phyloP scores from a whole-genome alignment of 1,140 invertebrate genomes.

The Cryptotermes secundus region DNA sequence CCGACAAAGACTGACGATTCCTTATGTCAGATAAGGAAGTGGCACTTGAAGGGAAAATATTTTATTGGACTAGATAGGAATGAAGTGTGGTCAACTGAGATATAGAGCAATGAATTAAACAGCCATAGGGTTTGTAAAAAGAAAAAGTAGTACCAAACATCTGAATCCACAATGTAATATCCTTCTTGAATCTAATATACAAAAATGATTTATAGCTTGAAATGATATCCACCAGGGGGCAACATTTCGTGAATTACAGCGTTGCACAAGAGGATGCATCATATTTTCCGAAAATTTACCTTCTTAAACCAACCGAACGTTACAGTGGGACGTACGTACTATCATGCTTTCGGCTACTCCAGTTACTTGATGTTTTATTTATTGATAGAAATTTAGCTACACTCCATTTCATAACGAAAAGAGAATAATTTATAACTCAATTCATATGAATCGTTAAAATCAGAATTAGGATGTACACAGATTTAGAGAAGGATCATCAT shows the following conservation, averaged over 20 bases:
- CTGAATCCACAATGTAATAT: conserved; percentile 1
- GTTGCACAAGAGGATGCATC: background rate
- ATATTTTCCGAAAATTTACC: background rate
- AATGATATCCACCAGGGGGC: background rate
- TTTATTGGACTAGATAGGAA: too few species aligned
- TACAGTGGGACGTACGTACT: background rate
- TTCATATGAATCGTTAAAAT: background rate
- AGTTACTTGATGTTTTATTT: background rate
- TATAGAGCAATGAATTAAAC: too few species aligned
- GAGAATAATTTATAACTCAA: conserved; percentile 1
- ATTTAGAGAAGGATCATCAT: background rate
- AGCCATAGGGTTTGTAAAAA: too few species aligned
- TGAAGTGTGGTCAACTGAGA: too few species aligned
- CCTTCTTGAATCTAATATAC: background rate
- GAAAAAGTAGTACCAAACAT: too few species aligned
- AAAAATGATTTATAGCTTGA: background rate
- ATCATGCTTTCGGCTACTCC: background rate
- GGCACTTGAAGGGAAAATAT: too few species aligned
- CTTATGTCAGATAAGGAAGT: too few species aligned
- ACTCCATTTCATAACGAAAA: background rate
- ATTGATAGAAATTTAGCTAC: background rate
- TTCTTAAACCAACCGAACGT: background rate
- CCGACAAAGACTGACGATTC: too few species aligned
- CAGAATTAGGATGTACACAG: background rate
- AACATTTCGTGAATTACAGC: background rate